These are phyloP conservation scores for Micrasema longulum DNA, from an alignment of 1,140 invertebrate genomes.

Conservation along the genomic window DNA sequence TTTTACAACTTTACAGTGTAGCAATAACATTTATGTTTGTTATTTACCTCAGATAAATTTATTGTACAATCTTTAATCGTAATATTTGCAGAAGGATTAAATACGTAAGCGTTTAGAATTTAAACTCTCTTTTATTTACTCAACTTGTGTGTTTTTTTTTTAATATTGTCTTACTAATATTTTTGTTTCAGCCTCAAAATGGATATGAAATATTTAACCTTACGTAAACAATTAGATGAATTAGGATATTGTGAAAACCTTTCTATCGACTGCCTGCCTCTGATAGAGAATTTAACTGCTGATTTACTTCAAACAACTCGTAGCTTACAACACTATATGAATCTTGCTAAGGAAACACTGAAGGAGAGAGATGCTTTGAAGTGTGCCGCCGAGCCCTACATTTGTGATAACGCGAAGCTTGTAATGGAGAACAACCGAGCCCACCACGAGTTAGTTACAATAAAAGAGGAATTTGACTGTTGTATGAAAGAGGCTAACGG, in stretches of 20 bases:
- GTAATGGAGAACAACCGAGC: slow-evolving; percentile 79
- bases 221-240: slow-evolving; percentile 74
- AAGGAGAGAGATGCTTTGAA: slow-evolving; percentile 71
- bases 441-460: slow-evolving; percentile 74
- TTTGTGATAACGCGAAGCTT: slow-evolving; percentile 77
- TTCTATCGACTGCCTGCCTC: slow-evolving; percentile 76
- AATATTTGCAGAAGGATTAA: too few species aligned
- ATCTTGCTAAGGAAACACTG: slow-evolving; percentile 73
- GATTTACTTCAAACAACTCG: slow-evolving; percentile 84
- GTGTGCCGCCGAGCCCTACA: slow-evolving; percentile 74
- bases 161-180: too few species aligned
- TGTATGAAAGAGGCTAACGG: slow-evolving; percentile 58
- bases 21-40: too few species aligned
- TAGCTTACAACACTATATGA: slow-evolving; percentile 83
- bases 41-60: too few species aligned
- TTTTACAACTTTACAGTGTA: too few species aligned
- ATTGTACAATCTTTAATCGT: too few species aligned
- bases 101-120: too few species aligned
- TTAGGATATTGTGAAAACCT: slow-evolving; percentile 82
- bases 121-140: too few species aligned
- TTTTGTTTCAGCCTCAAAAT: slow-evolving; percentile 50
- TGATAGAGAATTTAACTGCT: slow-evolving; percentile 79
- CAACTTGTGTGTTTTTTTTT: too few species aligned
- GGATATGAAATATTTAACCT: slow-evolving; percentile 63
- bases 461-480: slow-evolving; percentile 70